phyloP scores from a whole-genome alignment of 2,888 invertebrate genomes.

The Drosophila koepferae region DNA sequence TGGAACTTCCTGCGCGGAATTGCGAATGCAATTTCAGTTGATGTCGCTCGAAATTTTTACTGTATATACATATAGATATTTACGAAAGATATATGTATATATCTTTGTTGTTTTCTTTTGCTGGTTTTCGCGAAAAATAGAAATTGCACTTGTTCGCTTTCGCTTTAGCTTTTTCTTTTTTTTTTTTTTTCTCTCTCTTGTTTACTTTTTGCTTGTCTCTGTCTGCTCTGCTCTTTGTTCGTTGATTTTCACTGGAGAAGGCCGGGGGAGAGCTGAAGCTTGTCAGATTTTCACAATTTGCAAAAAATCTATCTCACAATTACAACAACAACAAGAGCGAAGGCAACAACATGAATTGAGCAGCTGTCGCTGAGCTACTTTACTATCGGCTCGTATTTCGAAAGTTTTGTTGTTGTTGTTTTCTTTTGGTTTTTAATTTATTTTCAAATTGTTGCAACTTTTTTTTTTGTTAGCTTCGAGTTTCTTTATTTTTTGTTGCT shows the following conservation, averaged over 20 bases:
- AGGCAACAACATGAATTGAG: not conserved
- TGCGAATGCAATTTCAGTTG: constrained; percentile 40
- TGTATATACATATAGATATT: constrained; percentile 2
- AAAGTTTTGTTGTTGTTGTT: constrained; percentile 64
- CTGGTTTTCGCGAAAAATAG: constrained; percentile 48
- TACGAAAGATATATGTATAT: not conserved
- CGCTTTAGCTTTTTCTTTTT: constrained; percentile 45
- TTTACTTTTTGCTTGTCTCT: constrained; percentile 15
- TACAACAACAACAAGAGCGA: constrained; percentile 34
- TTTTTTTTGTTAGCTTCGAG: constrained; percentile 36
- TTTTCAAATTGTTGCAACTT: constrained; percentile 51
- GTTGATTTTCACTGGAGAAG: constrained; percentile 31
- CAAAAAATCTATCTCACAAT: constrained; percentile 41
- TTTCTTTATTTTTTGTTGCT: constrained; percentile 46
- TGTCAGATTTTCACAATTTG: constrained; percentile 58
- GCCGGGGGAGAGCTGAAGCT: not conserved
- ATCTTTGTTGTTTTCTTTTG: constrained; percentile 14
- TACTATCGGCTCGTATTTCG: constrained; percentile 70
- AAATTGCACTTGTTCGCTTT: constrained; percentile 69
- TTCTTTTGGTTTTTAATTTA: constrained; percentile 14
- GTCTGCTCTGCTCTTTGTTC: constrained; percentile 6
- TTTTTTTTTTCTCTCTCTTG: too few species aligned
- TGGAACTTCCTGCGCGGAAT: constrained; percentile 61
- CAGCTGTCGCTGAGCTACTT: constrained; percentile 72
- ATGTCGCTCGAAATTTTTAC: constrained; percentile 19